These are phyloP conservation scores for Andrena bucephala DNA, from an alignment of 2,888 invertebrate species.

Conservation along the genomic window DNA sequence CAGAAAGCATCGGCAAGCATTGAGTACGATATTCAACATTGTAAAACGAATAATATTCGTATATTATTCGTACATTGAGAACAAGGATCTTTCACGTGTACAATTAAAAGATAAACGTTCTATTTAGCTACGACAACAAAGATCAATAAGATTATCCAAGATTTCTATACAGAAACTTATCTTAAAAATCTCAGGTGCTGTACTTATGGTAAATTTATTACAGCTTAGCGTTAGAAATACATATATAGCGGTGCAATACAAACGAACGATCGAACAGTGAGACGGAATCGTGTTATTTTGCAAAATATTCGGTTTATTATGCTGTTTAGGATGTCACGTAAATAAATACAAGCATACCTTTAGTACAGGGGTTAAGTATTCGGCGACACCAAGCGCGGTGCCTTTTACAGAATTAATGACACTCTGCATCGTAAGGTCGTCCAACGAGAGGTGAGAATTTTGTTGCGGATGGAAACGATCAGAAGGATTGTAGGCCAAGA, in stretches of 20 bases:
- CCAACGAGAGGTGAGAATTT: slow-evolving; percentile 20
- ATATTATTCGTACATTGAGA: slow-evolving; percentile 10
- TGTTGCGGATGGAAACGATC: slow-evolving; percentile 22
- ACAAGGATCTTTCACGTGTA: background rate
- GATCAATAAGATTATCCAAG: slow-evolving; percentile 1
- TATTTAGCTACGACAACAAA: background rate
- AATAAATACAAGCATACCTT: slow-evolving; percentile 88
- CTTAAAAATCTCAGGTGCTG: background rate
- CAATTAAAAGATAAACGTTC: background rate
- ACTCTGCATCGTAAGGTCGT: slow-evolving; percentile 92
- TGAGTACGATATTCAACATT: background rate
- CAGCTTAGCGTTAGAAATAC: slow-evolving; percentile 2
- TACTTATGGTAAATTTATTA: background rate
- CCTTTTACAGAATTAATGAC: slow-evolving; percentile 98
- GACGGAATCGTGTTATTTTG: slow-evolving; percentile 12
- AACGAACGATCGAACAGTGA: slow-evolving; percentile 11
- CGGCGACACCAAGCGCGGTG: slow-evolving; percentile 97
- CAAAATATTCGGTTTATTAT: slow-evolving; percentile 14
- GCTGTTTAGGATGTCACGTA: background rate
- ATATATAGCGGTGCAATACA: background rate
- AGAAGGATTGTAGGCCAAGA: slow-evolving; percentile 5
- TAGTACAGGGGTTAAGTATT: slow-evolving; percentile 97
- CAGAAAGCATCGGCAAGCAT: background rate
- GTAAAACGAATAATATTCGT: background rate
- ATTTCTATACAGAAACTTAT: background rate